A percentile compares a stretch with the other conserved stretches of the same genome.
Evolutionary conservation across 1,140 invertebrate genomes (phyloP).

Genomic region (Drosophila takahashii): DNA sequence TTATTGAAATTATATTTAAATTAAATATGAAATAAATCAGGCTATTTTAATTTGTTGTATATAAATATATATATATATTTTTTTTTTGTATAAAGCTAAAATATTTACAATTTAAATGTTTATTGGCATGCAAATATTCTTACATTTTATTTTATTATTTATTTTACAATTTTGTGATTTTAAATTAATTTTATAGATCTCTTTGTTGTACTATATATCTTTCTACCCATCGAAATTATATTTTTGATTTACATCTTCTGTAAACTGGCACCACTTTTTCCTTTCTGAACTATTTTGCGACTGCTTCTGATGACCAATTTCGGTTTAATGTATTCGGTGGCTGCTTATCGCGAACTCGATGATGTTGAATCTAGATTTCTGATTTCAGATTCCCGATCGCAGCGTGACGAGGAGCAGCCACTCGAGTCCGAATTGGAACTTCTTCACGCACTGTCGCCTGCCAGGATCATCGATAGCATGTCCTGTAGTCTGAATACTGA

Average conservation of each 20-base stretch:
- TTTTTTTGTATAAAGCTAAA: too few species aligned
- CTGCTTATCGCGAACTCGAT: constrained; percentile 14
- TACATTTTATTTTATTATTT: too few species aligned
- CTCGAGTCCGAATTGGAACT: constrained; percentile 50
- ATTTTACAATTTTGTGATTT: too few species aligned
- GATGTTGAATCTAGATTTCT: background rate
- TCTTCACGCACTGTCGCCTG: constrained; percentile 72
- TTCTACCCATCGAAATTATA: too few species aligned
- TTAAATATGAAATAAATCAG: too few species aligned
- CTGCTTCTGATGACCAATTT: constrained; percentile 6
- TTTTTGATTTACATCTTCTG: background rate
- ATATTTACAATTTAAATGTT: too few species aligned
- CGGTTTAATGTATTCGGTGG: constrained; percentile 31
- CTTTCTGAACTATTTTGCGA: background rate
- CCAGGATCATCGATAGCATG: constrained; percentile 59
- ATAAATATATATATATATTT: too few species aligned
- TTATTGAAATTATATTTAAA: too few species aligned
- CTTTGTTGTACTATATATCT: too few species aligned
- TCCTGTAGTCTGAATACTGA: background rate
- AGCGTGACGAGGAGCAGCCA: constrained; percentile 14
- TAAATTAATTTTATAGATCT: background rate
- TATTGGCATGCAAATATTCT: too few species aligned
- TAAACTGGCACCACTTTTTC: background rate
- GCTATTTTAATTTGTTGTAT: too few species aligned
- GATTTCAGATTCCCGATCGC: constrained; percentile 18